Evolutionary conservation across 30 jellyfish, hydroid and myxozoan species (phyloP), one percentile per base, ranked within the genome.

Genomic region (Hydractinia echinata): DNA sequence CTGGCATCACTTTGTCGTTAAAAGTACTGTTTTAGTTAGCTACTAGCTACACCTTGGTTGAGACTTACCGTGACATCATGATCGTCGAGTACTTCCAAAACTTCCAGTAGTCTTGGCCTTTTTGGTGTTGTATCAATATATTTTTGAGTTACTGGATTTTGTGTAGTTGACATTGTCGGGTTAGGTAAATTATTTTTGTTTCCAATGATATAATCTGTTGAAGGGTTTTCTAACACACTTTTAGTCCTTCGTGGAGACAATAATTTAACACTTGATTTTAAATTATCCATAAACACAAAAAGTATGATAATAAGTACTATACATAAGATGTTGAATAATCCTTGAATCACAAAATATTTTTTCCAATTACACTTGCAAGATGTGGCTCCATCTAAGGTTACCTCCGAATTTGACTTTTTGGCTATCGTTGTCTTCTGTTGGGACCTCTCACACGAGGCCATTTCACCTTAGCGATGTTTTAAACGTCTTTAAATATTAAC

Each of bases 191-290:
- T 64, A n/a, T 13, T 13, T 64, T 13, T 44, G 19, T 64, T 44
- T 13, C 74, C 74, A n/a, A 51, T 64, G 39, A 44, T 64, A 64
- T 64, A 64, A 64, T 51, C 74, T 13, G 9, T 64, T 13, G 18
- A 64, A n/a, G 74, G 74, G 39, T n/a, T 13, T 13, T 64, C 51
- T 64, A 64, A 6, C 18, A 30, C 44, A 30, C 74, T 64, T 64
- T 51, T 64, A 64, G 74, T 64, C 74, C 74, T 64, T 64, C 39
- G 44, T 30, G 44, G 2, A 30, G 44, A 30, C 44, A 30, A 30
- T 30, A 30, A 30, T 30, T 64, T 67, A 74, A 18, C 61, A 55
- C 21, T 74, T 74, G 83, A 74, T 55, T 74, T 74, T 67, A 74
- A 58, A 49, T 49, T 58, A 49, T 48, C 51, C 14, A 74, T 48